Conservation (phyloP, 1,140 invertebrate genomes). For the Zaprionus vittiger region DNA sequence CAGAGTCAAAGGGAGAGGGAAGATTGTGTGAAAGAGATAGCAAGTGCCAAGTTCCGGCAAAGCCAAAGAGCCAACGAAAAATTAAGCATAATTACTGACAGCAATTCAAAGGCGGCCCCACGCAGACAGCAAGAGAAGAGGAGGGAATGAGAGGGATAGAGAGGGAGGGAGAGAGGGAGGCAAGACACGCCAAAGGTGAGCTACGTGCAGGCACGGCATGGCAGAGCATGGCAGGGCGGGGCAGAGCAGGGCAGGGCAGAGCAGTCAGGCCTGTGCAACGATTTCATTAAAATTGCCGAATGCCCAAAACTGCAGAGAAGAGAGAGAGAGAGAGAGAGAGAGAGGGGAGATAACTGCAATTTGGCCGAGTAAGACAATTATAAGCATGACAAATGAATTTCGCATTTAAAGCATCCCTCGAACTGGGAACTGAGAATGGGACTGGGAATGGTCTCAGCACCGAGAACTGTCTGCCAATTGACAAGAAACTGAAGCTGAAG, state of each 20-base stretch:
- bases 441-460: constrained; percentile 6
- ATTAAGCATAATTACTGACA: constrained; percentile 82
- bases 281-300: constrained; percentile 79
- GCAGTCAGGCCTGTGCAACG: constrained; percentile 56
- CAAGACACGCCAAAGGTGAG: constrained; percentile 29
- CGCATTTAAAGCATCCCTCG: constrained; percentile 58
- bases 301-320: constrained; percentile 9
- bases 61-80: constrained; percentile 63
- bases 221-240: not conserved
- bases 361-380: constrained; percentile 79
- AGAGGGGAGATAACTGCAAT: constrained; percentile 49
- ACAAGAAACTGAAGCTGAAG: not conserved
- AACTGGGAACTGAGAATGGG: not conserved
- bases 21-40: constrained; percentile 9
- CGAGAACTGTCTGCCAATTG: constrained; percentile 63
- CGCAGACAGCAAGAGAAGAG: constrained; percentile 51
- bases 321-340: not conserved
- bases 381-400: constrained; percentile 83
- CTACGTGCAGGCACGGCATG: not conserved
- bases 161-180: too few species aligned
- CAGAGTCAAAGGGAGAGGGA: not conserved
- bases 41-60: constrained; percentile 31
- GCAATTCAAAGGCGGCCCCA: constrained; percentile 69
- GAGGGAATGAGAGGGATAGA: not conserved
- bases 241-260: not conserved